phyloP scores from a whole-genome alignment of 2,797 vertebrate species.

The Hydrophis major region DNA sequence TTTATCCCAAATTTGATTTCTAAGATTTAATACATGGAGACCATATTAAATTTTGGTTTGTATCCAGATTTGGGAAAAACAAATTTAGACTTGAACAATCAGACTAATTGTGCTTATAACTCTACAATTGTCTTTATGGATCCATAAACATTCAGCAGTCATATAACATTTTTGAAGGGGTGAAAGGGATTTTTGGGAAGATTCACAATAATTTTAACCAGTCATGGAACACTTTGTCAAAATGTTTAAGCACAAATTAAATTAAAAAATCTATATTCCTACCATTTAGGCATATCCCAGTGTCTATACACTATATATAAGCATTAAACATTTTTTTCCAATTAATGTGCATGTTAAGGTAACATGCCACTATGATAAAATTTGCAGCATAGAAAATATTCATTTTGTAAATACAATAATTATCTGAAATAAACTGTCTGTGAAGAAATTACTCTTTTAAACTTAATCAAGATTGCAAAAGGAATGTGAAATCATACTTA shows the following conservation, averaged over 20 bases:
- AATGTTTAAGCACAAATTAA: neutral
- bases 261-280: neutral
- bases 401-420: neutral
- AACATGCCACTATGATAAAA: neutral
- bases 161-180: neutral
- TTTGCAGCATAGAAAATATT: neutral
- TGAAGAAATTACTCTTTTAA: neutral
- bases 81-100: neutral
- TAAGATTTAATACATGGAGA: neutral
- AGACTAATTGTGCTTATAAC: neutral
- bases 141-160: neutral
- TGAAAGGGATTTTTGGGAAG: neutral
- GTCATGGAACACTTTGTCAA: neutral
- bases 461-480: neutral
- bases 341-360: neutral
- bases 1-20: neutral
- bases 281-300: neutral
- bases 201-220: neutral
- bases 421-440: neutral
- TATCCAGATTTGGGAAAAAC: neutral
- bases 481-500: neutral
- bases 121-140: neutral
- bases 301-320: neutral
- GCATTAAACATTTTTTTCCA: neutral
- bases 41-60: neutral